Base-by-base conservation (phyloP, 1,140 invertebrate genomes). In the Ladona fulva region DNA sequence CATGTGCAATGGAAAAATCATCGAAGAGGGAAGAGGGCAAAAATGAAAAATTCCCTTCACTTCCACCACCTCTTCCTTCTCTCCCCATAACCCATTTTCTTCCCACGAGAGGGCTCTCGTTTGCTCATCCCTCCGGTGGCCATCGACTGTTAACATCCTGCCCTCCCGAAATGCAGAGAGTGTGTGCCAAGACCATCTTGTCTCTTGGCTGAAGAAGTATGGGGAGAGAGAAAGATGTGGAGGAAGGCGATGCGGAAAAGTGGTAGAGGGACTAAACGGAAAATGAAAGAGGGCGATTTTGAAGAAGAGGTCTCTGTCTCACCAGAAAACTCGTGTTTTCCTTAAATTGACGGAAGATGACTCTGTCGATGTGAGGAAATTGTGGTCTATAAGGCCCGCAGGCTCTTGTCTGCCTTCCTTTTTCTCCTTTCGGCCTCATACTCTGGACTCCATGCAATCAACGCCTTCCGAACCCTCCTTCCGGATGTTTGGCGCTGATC, bases 341-440 rank as follows among this genome's bases (percentile, higher is more conserved):
- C 52, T 66, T 66, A 66, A 66, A 66, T 66, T 66, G 52, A 66
- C n/a, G 52, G 52, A 66, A 66, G 52, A 66, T 66, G 52, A 22
- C 52, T 66, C 52, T 66, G 52, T 66, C 52, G 14, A 66, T 66
- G n/a, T 5, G 52, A 66, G 52, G 52, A 66, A 66, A 66, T 66
- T 66, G 52, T 66, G 52, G 52, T 66, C 14, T 66, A 66, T 66
- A 66, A 22, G 16, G 52, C 12, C 52, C 52, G 16, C n/a, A 22
- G 52, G 52, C 52, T 19, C 52, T 66, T 12, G 29, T 37, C 29
- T 37, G 3, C 29, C 3, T 37, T 37, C 29, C 29, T 37, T 37
- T 37, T 37, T 37, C 29, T 37, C 8, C 29, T 37, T 8, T n/a
- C n/a, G n/a, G n/a, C n/a, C n/a, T n/a, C n/a, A n/a, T n/a, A n/a